phyloP scores from a whole-genome alignment of 2,113 vertebrate species.

The Pygoscelis adeliae region DNA sequence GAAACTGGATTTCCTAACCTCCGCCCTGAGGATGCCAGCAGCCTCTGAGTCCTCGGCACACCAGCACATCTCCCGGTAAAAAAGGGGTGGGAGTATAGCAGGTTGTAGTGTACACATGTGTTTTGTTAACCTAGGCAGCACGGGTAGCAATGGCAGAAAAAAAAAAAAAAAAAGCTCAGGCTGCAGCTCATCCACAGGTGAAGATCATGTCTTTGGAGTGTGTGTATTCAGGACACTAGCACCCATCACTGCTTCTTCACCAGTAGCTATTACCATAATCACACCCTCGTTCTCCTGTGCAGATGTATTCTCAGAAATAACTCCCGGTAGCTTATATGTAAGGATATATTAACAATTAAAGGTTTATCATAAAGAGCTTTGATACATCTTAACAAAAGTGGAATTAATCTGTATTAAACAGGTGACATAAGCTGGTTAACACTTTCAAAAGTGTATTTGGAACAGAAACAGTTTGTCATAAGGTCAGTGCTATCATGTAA shows the following conservation, averaged over 20 bases:
- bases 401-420: neutral
- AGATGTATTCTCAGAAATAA: neutral
- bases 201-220: neutral
- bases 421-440: neutral
- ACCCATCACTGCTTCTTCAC: neutral
- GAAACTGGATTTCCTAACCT: neutral
- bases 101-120: neutral
- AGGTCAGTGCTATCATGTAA: neutral
- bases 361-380: neutral
- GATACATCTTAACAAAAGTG: neutral
- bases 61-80: neutral
- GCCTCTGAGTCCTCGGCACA: too few relatives aligned
- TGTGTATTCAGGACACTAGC: neutral
- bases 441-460: neutral
- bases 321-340: neutral
- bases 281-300: neutral
- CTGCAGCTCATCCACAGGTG: neutral
- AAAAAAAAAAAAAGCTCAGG: neutral
- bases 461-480: neutral
- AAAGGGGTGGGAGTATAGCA: neutral
- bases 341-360: neutral
- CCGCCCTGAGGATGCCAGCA: neutral
- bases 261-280: neutral
- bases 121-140: neutral
- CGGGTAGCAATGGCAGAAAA: neutral